Evolutionary conservation across 2,113 vertebrate genomes (phyloP).

Genomic region (Notothenia rossii): DNA sequence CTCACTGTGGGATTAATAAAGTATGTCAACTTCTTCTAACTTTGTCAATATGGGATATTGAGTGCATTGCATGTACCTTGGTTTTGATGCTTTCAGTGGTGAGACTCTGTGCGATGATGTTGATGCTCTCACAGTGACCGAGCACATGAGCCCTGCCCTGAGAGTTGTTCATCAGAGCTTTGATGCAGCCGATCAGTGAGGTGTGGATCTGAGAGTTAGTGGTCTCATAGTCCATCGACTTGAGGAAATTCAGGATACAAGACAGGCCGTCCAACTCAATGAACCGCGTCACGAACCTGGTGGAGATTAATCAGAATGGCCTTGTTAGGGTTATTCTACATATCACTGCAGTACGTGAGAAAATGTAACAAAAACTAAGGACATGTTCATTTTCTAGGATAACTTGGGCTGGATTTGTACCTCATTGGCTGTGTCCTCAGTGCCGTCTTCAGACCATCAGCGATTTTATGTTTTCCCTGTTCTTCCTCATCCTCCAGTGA

Average conservation of each 20-base stretch:
- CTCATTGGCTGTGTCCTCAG: slow-evolving; percentile 96
- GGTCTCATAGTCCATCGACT: slow-evolving; percentile 93
- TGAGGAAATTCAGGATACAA: slow-evolving; percentile 93
- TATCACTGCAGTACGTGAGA: not conserved
- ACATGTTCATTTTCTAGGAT: not conserved
- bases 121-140: slow-evolving; percentile 93
- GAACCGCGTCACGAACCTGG: slow-evolving; percentile 94
- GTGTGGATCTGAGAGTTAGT: slow-evolving; percentile 94
- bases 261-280: slow-evolving; percentile 94
- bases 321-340: not conserved
- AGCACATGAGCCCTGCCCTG: slow-evolving; percentile 94
- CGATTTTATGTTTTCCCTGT: slow-evolving; percentile 88
- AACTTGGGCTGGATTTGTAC: slow-evolving; percentile 50
- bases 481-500: slow-evolving; percentile 90
- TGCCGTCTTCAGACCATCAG: slow-evolving; percentile 93
- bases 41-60: not conserved
- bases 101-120: slow-evolving; percentile 93
- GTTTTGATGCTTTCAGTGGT: slow-evolving; percentile 94
- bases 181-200: slow-evolving; percentile 96
- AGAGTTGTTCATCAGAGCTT: slow-evolving; percentile 97
- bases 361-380: not conserved
- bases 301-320: not conserved
- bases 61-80: slow-evolving; percentile 81
- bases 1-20: no score
- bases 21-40: not conserved